Evolutionary conservation across 2,797 vertebrate species (phyloP), one percentile per base, ranked within the genome.

Genomic region (Fundulus diaphanus): DNA sequence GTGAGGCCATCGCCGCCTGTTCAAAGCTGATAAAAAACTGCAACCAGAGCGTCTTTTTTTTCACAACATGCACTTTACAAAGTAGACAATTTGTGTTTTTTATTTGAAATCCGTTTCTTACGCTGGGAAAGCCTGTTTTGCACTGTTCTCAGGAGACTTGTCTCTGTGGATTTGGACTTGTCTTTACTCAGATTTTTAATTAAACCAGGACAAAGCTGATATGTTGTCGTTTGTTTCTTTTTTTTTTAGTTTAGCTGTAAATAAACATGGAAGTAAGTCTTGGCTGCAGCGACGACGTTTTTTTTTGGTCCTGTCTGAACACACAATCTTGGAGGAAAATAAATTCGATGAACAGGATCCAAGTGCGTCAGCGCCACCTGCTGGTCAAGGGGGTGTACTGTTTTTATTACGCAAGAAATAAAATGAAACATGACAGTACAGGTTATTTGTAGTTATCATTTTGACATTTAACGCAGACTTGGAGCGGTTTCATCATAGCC

Each of bases 21-120:
- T 81, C 57, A 65, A 68, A 78, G 79, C 85, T 86, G 86, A 13
- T 69, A 69, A 74, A 69, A 74, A 84, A 88, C 81, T 61, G 61
- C 75, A 83, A 81, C 24, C 1, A 70, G 79, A 80, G 84, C 77
- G 82, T 82, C 77, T 67, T 77, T 83, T 86, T 89, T 91, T 87
- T 93, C 90, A 83, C 84, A 92, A 91, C 91, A 92, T 94, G 95
- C 95, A 96, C 94, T 96, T 95, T 95, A 95, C 83, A 87, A 68
- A 88, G 81, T 83, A 44, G 67, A 81, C 80, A 3, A 48, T 80
- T 44, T 44, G 46, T 72, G 80, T 33, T 61, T 88, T 87, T 87
- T 83, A 65, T 82, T 86, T 88, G 63, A 74, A 61, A 69, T 69
- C 29, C 22, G 68, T 90, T 83, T 84, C 82, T 84, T 84, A 90